Evolutionary conservation across 2,797 vertebrate species (phyloP).

Genomic region (Tadarida brasiliensis): DNA sequence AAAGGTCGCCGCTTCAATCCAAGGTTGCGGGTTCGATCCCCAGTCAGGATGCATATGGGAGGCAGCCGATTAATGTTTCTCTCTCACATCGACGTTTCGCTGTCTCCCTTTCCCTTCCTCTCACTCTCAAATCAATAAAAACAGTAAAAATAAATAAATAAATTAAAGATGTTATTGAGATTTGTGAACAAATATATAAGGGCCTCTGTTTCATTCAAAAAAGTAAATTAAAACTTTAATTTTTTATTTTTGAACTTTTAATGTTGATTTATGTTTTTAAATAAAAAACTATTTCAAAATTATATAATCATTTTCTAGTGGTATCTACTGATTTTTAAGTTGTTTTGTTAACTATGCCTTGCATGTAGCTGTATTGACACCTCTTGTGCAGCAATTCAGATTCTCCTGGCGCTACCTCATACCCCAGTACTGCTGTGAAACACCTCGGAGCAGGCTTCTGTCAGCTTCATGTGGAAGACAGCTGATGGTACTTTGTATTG

Average conservation of each 20-base stretch:
- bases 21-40: neutral
- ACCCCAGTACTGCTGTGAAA: neutral
- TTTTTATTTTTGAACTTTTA: conserved; percentile 68
- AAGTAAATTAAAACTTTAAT: neutral
- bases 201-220: conserved; percentile 28
- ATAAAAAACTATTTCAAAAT: conserved; percentile 55
- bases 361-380: neutral
- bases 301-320: neutral
- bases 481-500: neutral
- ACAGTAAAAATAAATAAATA: too few species aligned
- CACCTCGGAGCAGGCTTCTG: neutral
- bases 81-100: neutral
- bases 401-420: neutral
- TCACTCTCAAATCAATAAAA: too few species aligned
- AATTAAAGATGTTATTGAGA: conserved; percentile 39
- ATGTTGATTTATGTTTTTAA: conserved; percentile 61
- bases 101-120: too few species aligned
- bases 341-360: conserved; percentile 1
- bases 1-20: neutral
- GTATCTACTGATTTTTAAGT: conserved; percentile 3
- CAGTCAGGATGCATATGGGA: neutral
- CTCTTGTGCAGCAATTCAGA: neutral
- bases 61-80: neutral
- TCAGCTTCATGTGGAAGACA: neutral
- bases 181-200: conserved; percentile 42